These are phyloP conservation scores for Cotesia congregata DNA, from an alignment of 2,888 invertebrate genomes.

Conservation along the genomic window DNA sequence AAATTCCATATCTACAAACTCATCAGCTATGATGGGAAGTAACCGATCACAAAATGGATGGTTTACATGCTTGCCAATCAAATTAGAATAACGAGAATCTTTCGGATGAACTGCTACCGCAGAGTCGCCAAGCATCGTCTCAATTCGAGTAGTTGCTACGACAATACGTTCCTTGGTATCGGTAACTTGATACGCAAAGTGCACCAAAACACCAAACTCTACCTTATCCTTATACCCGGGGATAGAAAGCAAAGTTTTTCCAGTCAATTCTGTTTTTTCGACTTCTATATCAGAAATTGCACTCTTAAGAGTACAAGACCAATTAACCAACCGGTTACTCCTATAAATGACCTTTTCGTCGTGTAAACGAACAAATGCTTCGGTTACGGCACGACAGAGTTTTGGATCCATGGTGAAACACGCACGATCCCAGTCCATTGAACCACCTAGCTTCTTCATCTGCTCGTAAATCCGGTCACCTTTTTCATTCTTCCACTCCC, in stretches of 20 bases:
- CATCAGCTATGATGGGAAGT: constrained; percentile 91
- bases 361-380: constrained; percentile 93
- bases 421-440: constrained; percentile 94
- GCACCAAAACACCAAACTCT: constrained; percentile 93
- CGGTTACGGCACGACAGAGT: constrained; percentile 88
- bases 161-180: constrained; percentile 83
- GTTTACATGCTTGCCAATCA: constrained; percentile 84
- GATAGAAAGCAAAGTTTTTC: constrained; percentile 87
- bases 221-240: constrained; percentile 93
- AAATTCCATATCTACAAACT: constrained; percentile 94
- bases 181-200: constrained; percentile 91
- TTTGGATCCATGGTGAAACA: constrained; percentile 97
- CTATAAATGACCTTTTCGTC: constrained; percentile 92
- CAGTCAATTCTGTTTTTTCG: constrained; percentile 91
- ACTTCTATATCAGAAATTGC: constrained; percentile 99
- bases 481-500: constrained; percentile 95
- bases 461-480: constrained; percentile 85
- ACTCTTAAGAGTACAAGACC: constrained; percentile 96
- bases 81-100: constrained; percentile 85
- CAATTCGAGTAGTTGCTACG: constrained; percentile 97
- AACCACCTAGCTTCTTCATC: constrained; percentile 88
- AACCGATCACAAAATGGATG: constrained; percentile 91
- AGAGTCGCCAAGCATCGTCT: constrained; percentile 98
- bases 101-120: constrained; percentile 98
- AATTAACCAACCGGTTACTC: constrained; percentile 95